Evolutionary conservation across 2,113 vertebrate species (phyloP).

Genomic region (Condylura cristata): DNA sequence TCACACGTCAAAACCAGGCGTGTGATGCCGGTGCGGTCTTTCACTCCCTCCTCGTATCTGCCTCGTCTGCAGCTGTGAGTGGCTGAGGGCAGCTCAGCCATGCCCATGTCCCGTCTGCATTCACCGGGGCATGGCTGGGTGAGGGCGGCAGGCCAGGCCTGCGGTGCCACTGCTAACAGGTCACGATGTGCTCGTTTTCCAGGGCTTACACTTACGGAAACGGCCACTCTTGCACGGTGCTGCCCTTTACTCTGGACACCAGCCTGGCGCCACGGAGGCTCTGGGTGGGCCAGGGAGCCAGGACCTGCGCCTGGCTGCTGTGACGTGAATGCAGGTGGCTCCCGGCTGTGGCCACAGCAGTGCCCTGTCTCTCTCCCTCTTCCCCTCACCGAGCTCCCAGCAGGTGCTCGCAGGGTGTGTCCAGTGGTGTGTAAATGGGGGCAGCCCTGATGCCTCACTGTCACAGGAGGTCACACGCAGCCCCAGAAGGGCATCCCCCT

Average conservation of each 20-base stretch:
- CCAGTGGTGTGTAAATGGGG: background rate
- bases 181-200: background rate
- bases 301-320: background rate
- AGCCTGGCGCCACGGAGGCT: background rate
- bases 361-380: background rate
- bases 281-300: background rate
- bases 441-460: background rate
- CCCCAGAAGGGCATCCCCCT: background rate
- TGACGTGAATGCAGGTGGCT: background rate
- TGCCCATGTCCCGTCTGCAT: background rate
- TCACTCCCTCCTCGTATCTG: background rate
- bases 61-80: background rate
- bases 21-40: background rate
- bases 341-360: rapidly evolving
- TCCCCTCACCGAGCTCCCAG: background rate
- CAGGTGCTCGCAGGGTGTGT: background rate
- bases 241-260: background rate
- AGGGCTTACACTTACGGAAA: background rate
- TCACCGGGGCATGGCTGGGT: background rate
- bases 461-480: too few relatives aligned
- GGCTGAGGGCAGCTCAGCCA: rapidly evolving
- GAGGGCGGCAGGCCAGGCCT: background rate
- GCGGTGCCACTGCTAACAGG: too few relatives aligned
- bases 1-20: background rate
- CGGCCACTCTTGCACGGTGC: background rate